phyloP scores from a whole-genome alignment of 1,140 invertebrate genomes.

The Drosophila rhopaloa region DNA sequence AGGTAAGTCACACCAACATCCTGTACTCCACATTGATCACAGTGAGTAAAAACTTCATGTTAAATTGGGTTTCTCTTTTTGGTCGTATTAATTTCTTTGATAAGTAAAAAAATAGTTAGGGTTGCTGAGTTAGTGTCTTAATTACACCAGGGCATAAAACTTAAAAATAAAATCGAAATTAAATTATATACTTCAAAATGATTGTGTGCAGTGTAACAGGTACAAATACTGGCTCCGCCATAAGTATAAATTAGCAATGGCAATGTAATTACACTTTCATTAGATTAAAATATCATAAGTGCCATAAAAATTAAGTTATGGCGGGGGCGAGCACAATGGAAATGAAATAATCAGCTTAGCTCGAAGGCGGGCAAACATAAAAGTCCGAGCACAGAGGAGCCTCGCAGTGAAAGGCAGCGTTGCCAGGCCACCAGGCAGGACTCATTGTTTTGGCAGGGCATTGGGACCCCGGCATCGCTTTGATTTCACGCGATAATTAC shows the following conservation, averaged over 20 bases:
- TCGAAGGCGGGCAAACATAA: constrained; percentile 31
- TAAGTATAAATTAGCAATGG: constrained; percentile 59
- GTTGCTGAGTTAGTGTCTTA: too few relatives aligned
- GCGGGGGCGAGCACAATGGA: constrained; percentile 55
- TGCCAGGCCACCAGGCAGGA: constrained; percentile 36
- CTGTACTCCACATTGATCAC: not conserved
- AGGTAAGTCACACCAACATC: constrained; percentile 52
- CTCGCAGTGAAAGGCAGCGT: constrained; percentile 9
- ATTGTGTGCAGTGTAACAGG: not conserved
- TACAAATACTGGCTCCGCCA: constrained; percentile 3
- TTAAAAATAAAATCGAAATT: too few relatives aligned
- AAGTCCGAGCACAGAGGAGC: constrained; percentile 30
- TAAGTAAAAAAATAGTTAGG: not conserved
- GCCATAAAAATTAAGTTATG: constrained; percentile 66
- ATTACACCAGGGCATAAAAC: too few relatives aligned
- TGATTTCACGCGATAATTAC: constrained; percentile 80
- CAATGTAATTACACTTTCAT: constrained; percentile 70
- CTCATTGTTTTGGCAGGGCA: constrained; percentile 45
- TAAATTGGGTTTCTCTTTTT: too few relatives aligned
- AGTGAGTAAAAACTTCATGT: not conserved
- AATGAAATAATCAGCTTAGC: constrained; percentile 65
- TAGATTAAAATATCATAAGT: constrained; percentile 71
- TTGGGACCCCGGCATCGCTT: constrained; percentile 46
- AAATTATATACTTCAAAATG: too few relatives aligned
- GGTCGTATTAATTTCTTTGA: not conserved